Evolutionary conservation across 1,140 invertebrate genomes (phyloP).

Genomic region (Propsilocerus akamusi): DNA sequence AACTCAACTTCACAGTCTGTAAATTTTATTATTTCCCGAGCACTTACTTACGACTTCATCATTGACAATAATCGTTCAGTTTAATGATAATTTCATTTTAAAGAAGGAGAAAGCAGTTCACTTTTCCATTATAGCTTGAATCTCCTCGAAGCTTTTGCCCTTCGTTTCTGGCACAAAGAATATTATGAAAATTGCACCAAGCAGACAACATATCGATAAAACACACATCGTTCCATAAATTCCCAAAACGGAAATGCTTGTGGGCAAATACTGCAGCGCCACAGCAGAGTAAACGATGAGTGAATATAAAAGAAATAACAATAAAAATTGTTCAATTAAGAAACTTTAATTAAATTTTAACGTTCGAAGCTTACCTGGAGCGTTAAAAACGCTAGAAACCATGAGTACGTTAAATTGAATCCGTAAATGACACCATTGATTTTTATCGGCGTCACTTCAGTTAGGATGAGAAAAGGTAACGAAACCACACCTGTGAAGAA

Average conservation of each 20-base stretch:
- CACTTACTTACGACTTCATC: no score
- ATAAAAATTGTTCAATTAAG: not conserved
- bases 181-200: slow-evolving; percentile 5
- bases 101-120: no score
- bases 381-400: slow-evolving; percentile 12
- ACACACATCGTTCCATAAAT: slow-evolving; percentile 1
- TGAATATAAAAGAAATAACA: not conserved
- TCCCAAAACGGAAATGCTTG: slow-evolving; percentile 8
- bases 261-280: slow-evolving; percentile 10
- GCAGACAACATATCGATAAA: not conserved
- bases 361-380: slow-evolving; percentile 13
- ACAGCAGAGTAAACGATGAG: no score
- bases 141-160: slow-evolving; percentile 39
- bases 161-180: slow-evolving; percentile 46
- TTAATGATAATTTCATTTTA: no score
- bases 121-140: slow-evolving; percentile 24
- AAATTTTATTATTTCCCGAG: no score
- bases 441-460: slow-evolving; percentile 19
- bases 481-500: not conserved
- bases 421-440: slow-evolving; percentile 14
- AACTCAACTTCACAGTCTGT: no score
- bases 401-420: slow-evolving; percentile 14
- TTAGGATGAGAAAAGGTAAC: slow-evolving; percentile 17
- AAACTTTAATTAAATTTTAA: not conserved
- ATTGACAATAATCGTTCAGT: no score